A percentile compares a stretch with the other conserved stretches of the same genome.
phyloP scores from a whole-genome alignment of 2,888 invertebrate species.

The Nephrotoma appendiculata region DNA sequence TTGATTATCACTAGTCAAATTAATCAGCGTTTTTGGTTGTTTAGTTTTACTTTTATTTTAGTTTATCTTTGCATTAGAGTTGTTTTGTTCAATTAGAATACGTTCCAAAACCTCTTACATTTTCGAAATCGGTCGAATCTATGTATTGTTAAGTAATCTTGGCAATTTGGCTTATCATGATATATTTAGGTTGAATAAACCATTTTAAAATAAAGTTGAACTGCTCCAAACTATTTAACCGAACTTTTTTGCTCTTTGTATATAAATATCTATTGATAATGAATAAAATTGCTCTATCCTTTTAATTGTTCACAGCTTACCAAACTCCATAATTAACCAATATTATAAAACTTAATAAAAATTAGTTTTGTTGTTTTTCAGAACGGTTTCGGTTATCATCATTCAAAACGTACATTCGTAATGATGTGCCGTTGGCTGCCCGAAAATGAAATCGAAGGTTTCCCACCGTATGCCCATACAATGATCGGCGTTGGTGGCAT shows the following conservation, averaged over 20 bases:
- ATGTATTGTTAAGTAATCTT: too few species aligned
- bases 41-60: background rate
- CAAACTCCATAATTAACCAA: background rate
- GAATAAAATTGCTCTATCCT: too few species aligned
- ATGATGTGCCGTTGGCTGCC: slow-evolving; percentile 75
- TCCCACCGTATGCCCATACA: slow-evolving; percentile 71
- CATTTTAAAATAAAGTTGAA: too few species aligned
- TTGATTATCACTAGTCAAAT: background rate
- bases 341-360: too few species aligned
- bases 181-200: too few species aligned
- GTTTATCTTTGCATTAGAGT: background rate
- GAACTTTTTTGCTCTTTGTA: too few species aligned
- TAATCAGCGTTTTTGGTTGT: background rate
- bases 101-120: too few species aligned
- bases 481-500: slow-evolving; percentile 73
- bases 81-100: background rate
- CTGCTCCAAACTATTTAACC: too few species aligned
- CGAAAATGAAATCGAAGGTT: slow-evolving; percentile 38
- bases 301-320: too few species aligned
- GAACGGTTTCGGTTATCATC: slow-evolving; percentile 77
- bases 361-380: slow-evolving; percentile 22
- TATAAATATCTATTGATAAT: too few species aligned
- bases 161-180: too few species aligned
- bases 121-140: too few species aligned
- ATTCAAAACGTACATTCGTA: slow-evolving; percentile 63